Evolutionary conservation across 1,140 invertebrate species (phyloP), one percentile per base, ranked within the genome.

Genomic region (Drosophila subobscura): DNA sequence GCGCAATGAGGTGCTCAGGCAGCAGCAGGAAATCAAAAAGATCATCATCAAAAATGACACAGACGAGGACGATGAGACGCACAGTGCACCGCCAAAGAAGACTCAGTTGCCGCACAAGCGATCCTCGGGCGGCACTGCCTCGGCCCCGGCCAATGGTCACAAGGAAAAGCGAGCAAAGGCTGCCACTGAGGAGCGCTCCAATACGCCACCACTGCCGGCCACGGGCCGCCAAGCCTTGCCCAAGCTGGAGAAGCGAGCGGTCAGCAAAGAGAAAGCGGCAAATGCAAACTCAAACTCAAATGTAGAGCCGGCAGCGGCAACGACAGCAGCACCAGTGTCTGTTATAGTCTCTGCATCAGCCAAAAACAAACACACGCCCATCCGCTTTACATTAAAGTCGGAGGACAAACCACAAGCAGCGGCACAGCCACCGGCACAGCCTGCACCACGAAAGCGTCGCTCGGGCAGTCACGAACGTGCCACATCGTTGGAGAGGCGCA

Each of bases 31-130:
- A 45, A 56, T 91, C 8, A 90, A 91, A 25, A 92, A 91, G 54
- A 91, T 85, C 12, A 79, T 91, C 16, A 79, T 90, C 4, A 90
- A 89, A 33, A 81, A 90, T 63, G 79, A 91, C 75, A 84, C 91
- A 29, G 79, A 92, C 77, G 77, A 90, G 5, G 84, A 86, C 40
- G 68, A 88, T 12, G 83, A 88, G 16, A 45, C 49, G 22, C 61
- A 72, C 14, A 59, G 58, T 8, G 50, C 50, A 20, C 41, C 37
- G 10, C 22, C 63, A 20, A 84, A 65, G 8, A 83, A 83, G 16
- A 4, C 3, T 1, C 79, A 72, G 3, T 3, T 51, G 12, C 33
- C 60, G 3, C 46, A 22, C 20, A 83, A 78, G 8, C 71, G 75
- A 49, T 14, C 33, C 33, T 14, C 12, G 14, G 4, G n/a, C 5